Base-by-base conservation (phyloP, 2,113 vertebrate species). In the Daphoenositta chrysoptera region DNA sequence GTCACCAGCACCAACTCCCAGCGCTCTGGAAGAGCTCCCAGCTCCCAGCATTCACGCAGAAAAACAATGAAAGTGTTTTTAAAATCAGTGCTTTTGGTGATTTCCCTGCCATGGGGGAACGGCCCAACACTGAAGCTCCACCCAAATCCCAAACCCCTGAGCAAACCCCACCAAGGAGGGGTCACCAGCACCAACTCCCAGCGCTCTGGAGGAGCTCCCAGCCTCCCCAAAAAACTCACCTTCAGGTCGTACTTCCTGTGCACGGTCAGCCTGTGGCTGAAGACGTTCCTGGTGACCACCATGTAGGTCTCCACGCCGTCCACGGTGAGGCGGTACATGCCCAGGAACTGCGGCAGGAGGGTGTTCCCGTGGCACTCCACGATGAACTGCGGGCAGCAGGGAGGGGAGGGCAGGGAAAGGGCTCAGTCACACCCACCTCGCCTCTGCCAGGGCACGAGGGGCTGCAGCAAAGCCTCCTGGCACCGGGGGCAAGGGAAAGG, bases 321-420 rank as follows among this genome's bases (percentile, higher is more conserved):
- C 98, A 99, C 99, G 0, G 99, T 99, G 80, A 99, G 98, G 65
- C 99, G 97, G 97, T 99, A 99, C 99, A 99, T 99, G 91, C 99
- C 99, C 83, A 99, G 98, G 97, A 99, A 99, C 98, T 99, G 99
- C 8, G 99, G 99, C 93, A 99, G 98, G 48, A 99, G 98, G 14
- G 99, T 99, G 98, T 98, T 99, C 76, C 99, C 99, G 13, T 99
- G 99, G 89, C 99, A 99, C 97, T 99, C 99, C 97, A 99, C 99
- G 42, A 99, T 99, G 97, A 99, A 99, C 99, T 99, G 96, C 83
- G 72, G 77, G 24, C 28, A 26, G 58, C 1, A 0, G 87, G 57
- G 51, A 47, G 17, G 45, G 73, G 39, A 68, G 63, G 68, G 72
- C 69, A 89, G 35, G 76, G 53, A 42, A 22, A 26, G 57, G 3